Conservation (phyloP, 1,140 invertebrate species). For the Pogonognathellus flavescens region DNA sequence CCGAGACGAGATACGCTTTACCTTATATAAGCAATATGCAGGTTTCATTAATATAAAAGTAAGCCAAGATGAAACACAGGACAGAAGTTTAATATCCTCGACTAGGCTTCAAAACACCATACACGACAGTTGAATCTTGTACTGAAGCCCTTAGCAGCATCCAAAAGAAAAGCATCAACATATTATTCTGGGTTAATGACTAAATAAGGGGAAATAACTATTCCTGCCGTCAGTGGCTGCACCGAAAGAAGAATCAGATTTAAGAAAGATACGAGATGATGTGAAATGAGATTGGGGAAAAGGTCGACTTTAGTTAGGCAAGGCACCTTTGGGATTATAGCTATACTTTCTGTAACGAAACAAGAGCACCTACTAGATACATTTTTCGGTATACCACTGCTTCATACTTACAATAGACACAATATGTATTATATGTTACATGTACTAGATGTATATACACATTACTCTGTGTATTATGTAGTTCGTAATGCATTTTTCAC, state of each 20-base stretch:
- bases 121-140: not conserved
- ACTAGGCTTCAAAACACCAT: not conserved
- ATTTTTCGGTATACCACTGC: not conserved
- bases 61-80: not conserved
- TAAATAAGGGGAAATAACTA: constrained; percentile 12
- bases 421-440: not conserved
- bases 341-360: not conserved
- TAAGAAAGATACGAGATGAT: not conserved
- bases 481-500: not conserved
- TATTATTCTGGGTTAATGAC: constrained; percentile 4
- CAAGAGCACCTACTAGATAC: not conserved
- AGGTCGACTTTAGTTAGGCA: not conserved
- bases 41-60: not conserved
- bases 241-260: constrained; percentile 3
- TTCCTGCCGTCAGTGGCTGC: not conserved
- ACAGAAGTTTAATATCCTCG: not conserved
- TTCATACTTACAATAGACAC: not conserved
- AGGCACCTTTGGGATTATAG: not conserved
- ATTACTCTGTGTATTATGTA: not conserved
- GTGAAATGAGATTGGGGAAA: not conserved
- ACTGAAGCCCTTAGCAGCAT: not conserved
- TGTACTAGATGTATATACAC: not conserved
- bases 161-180: not conserved
- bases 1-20: constrained; percentile 23
- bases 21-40: not conserved